A percentile compares a stretch with the other conserved stretches of the same genome.
Conservation (phyloP, 2,888 invertebrate species). For the Dynastes grantii region DNA sequence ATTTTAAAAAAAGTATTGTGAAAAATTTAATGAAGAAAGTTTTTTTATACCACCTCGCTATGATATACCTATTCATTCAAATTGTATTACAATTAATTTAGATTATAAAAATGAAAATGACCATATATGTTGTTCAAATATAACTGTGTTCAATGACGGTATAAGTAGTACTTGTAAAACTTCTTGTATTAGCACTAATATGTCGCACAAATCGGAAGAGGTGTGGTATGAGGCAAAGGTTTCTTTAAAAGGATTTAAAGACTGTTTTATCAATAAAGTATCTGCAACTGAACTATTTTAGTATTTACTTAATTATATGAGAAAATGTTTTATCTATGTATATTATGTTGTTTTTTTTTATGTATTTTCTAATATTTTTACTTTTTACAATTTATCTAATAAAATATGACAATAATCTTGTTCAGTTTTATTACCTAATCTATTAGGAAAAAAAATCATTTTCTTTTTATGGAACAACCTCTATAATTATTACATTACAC, state of each 20-base stretch:
- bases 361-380: conserved; percentile 1
- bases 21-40: conserved; percentile 71
- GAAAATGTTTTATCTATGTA: neutral
- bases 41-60: conserved; percentile 68
- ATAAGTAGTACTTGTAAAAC: conserved; percentile 30
- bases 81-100: conserved; percentile 62
- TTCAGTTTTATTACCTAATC: too few species aligned
- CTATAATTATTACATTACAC: too few species aligned
- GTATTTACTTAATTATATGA: conserved; percentile 32
- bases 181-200: conserved; percentile 45
- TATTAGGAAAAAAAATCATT: too few species aligned
- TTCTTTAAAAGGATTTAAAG: conserved; percentile 76
- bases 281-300: conserved; percentile 74
- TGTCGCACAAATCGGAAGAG: conserved; percentile 54
- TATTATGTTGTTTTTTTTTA: neutral
- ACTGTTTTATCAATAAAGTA: conserved; percentile 73
- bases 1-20: conserved; percentile 69
- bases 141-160: conserved; percentile 62
- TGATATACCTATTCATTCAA: conserved; percentile 59
- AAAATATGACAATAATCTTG: neutral
- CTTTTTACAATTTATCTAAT: neutral
- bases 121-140: conserved; percentile 63
- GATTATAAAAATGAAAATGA: conserved; percentile 55
- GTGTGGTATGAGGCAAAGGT: conserved; percentile 74
- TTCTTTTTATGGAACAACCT: too few species aligned